Base-by-base conservation (phyloP, 2,888 invertebrate genomes). In the Tenthredo scrophulariae region DNA sequence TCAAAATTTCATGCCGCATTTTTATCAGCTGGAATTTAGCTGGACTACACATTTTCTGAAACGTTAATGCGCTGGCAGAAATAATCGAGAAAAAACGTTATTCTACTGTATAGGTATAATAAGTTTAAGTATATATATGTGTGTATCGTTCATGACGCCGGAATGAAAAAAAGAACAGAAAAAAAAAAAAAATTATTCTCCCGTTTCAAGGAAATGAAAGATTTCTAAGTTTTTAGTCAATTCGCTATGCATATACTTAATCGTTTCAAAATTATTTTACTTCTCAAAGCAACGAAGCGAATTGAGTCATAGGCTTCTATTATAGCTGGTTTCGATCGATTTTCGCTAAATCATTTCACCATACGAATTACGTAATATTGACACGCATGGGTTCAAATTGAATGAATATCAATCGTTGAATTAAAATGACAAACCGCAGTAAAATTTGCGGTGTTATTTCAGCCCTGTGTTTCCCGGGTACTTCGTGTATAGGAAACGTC, bases 381-480 rank as follows among this genome's bases (percentile, higher is more conserved):
- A 33, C 33, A 29, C 6, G 33, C 65, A 65, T 65, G 33, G 5
- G 6, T 67, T 15, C 0, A 18, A 67, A 67, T 33, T 26, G 33
- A 33, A 33, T 33, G 67, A 67, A 67, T 67, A 33, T 67, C 67
- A 67, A 67, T 67, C 18, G 67, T 67, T 67, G 15, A 67, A 67
- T 67, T 33, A 67, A 67, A 67, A 67, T 18, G 6, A 1, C 62
- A 26, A 62, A 26, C 26, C 62, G 26, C 13, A 7, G 13, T 26
- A 62, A 62, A 62, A 62, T 62, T 62, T 13, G 22, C 62, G 22
- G 10, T 62, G 2, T 62, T 62, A 26, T 58, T 40, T 26, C 0
- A 13, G 6, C 62, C 62, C 22, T 58, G 1, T 22, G 9, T 62
- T 26, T 10, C 7, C n/a, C n/a, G n/a, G n/a, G 26, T 26, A 10